Evolutionary conservation across 1,140 invertebrate species (phyloP).

Genomic region (Caenorhabditis briggsae): DNA sequence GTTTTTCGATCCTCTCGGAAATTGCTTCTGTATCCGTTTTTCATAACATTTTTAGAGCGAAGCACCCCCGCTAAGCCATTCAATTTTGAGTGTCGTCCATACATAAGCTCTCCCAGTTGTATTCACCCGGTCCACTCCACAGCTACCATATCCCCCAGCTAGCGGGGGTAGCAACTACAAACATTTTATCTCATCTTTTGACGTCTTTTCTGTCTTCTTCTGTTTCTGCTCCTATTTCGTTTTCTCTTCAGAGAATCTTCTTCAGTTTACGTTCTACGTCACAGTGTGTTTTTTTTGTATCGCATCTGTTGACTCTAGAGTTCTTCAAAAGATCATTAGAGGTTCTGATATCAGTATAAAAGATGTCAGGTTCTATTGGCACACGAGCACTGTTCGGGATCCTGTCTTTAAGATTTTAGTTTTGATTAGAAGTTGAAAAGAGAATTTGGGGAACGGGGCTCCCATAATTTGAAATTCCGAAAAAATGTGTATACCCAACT

Average conservation of each 20-base stretch:
- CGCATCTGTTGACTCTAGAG: slow-evolving; percentile 8
- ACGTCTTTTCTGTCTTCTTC: not conserved
- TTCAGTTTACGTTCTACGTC: not conserved
- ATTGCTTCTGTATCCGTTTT: slow-evolving; percentile 20
- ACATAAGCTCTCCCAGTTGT: not conserved
- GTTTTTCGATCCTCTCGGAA: not conserved
- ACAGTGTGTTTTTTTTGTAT: not conserved
- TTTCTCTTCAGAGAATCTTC: not conserved
- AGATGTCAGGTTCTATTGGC: not conserved
- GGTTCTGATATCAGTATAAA: slow-evolving; percentile 41
- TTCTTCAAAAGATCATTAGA: slow-evolving; percentile 28
- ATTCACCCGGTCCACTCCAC: too few relatives aligned
- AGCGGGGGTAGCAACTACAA: not conserved
- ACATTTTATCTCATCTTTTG: not conserved
- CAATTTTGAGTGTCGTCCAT: not conserved
- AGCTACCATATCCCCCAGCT: not conserved
- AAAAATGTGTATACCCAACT: too few relatives aligned
- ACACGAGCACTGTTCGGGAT: not conserved
- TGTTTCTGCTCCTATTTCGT: not conserved
- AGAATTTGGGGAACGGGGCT: too few relatives aligned
- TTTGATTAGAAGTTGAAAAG: too few relatives aligned
- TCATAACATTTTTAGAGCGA: not conserved
- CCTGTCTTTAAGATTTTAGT: too few relatives aligned
- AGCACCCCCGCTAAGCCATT: slow-evolving; percentile 12
- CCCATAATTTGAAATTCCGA: too few relatives aligned